Base-by-base conservation (phyloP, 2,888 invertebrate genomes). In the Drosophila prolongata region DNA sequence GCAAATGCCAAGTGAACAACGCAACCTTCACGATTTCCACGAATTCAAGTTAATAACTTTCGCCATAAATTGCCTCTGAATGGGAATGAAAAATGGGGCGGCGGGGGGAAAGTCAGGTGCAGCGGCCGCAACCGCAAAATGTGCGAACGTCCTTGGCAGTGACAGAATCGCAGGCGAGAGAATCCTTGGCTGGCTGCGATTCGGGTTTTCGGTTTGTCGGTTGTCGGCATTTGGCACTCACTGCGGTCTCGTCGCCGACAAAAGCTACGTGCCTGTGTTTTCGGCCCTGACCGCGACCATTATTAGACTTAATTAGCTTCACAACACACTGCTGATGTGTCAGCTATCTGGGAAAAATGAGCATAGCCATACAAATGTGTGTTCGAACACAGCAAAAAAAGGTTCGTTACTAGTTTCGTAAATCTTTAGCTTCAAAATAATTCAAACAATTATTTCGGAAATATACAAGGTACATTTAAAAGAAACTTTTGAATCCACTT, bases 111-210 rank as follows among this genome's bases (percentile, higher is more conserved):
- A 78, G 70, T 82, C 81, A 80, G 57, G 49, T 76, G 79, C 83
- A 86, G 77, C 56, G 49, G 72, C 74, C 69, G 61, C 58, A 76
- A 68, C 68, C 62, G 73, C 68, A 64, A 58, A 72, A 68, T 82
- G 77, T 76, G 75, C 73, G 58, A 50, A 53, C 81, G 80, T 64
- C 83, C 86, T 87, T 85, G 87, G 73, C 87, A 85, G 61, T 80
- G 83, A 85, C 83, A 85, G 67, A 55, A 62, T 40, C 24, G 16
- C 37, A 24, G 30, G 55, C 43, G 40, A 16, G 37, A 35, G 54
- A 43, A 58, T 46, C 37, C 49, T n/a, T 44, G 58, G 46, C n/a
- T 59, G 38, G 16, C 40, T 37, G 40, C 14, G 34, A 46, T 49
- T 49, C 54, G 46, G 54, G 10, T 42, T 40, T 66, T 16, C 35